These are phyloP conservation scores for Odontomachus brunneus DNA, from an alignment of 1,140 invertebrate species.

Conservation along the genomic window DNA sequence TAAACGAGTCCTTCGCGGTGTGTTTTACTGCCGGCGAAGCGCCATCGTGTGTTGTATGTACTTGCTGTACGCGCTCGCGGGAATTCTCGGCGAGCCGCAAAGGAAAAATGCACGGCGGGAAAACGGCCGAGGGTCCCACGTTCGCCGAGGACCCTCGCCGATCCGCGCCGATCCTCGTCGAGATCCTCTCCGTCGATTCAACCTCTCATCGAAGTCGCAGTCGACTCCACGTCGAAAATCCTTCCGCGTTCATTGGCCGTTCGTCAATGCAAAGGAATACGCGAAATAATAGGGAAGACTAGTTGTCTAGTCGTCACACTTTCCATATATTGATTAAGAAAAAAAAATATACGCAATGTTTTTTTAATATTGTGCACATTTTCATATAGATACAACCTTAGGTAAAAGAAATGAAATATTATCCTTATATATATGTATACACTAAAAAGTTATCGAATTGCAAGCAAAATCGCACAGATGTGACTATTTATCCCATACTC, in stretches of 20 bases:
- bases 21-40: slow-evolving; percentile 30
- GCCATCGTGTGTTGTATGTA: background rate
- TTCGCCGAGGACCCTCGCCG: slow-evolving; percentile 4
- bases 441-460: no score
- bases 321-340: no score
- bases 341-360: no score
- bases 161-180: background rate
- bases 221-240: slow-evolving; percentile 71
- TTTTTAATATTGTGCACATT: no score
- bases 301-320: no score
- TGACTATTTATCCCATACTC: no score
- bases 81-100: background rate
- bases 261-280: slow-evolving; percentile 36
- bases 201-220: slow-evolving; percentile 12
- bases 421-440: no score
- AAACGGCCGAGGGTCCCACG: slow-evolving; percentile 22
- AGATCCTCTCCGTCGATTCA: slow-evolving; percentile 20
- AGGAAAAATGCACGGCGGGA: slow-evolving; percentile 20
- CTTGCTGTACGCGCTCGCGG: background rate
- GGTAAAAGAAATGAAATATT: no score
- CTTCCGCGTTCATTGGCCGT: slow-evolving; percentile 79
- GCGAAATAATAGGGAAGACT: no score
- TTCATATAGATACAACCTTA: no score
- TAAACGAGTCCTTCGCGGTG: slow-evolving; percentile 24
- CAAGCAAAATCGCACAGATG: no score